These are phyloP conservation scores for Drosophila koepferae DNA, from an alignment of 2,888 invertebrate species.

Conservation along the genomic window DNA sequence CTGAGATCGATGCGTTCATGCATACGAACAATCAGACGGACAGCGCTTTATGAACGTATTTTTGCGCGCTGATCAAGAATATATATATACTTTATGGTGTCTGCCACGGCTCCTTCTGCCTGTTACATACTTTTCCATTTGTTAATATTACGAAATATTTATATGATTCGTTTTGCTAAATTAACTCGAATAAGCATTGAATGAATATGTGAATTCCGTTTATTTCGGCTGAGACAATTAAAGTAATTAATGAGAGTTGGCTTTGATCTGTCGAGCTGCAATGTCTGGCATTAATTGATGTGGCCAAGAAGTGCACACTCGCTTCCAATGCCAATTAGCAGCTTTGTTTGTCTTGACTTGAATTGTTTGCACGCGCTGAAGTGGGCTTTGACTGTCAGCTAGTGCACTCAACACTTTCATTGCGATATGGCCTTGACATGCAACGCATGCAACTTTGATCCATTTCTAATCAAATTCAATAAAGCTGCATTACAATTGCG, in stretches of 20 bases:
- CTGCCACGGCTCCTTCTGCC: too few species aligned
- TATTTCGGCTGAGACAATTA: background rate
- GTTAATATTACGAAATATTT: background rate
- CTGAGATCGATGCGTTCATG: too few species aligned
- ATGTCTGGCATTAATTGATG: background rate
- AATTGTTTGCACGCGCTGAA: conserved; percentile 9
- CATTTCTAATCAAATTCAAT: conserved; percentile 72
- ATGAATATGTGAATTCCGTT: background rate
- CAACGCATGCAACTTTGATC: conserved; percentile 29
- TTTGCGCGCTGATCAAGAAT: too few species aligned
- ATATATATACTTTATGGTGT: too few species aligned
- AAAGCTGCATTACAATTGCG: conserved; percentile 63
- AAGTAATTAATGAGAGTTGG: background rate
- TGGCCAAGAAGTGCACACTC: background rate
- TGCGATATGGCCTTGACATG: conserved; percentile 28
- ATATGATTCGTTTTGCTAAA: background rate
- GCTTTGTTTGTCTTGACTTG: conserved; percentile 2
- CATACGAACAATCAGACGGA: too few species aligned
- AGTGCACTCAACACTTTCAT: conserved; percentile 13
- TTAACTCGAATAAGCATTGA: background rate
- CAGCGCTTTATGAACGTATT: too few species aligned
- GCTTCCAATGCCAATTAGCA: conserved; percentile 8
- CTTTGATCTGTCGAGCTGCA: background rate
- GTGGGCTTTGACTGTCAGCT: background rate
- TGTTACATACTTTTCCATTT: too few species aligned